A percentile compares a stretch with the other conserved stretches of the same genome.
phyloP scores from a whole-genome alignment of 2,888 invertebrate genomes.

The Hartigia nigra region DNA sequence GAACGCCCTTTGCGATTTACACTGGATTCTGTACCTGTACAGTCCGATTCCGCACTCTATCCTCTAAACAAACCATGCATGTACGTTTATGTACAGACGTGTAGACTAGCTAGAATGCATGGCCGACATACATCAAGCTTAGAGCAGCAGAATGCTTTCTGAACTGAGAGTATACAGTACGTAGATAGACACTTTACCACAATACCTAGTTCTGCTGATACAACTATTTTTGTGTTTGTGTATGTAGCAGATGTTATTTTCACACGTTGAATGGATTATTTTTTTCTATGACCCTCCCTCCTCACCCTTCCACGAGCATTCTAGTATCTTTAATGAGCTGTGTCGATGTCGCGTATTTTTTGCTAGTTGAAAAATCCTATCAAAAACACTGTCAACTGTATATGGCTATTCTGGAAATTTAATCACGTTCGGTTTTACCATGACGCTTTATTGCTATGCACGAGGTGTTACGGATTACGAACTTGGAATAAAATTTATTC shows the following conservation, averaged over 20 bases:
- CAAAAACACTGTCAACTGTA: not conserved
- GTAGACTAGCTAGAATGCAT: not conserved
- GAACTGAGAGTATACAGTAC: slow-evolving; percentile 16
- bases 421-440: not conserved
- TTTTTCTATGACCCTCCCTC: too few species aligned
- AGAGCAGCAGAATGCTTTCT: slow-evolving; percentile 20
- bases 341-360: not conserved
- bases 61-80: not conserved
- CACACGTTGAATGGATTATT: not conserved
- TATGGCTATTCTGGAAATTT: not conserved
- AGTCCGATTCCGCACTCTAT: not conserved
- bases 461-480: not conserved
- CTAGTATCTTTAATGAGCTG: not conserved
- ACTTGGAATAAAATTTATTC: not conserved
- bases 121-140: slow-evolving; percentile 32
- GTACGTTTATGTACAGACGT: not conserved
- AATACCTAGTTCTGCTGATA: not conserved
- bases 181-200: not conserved
- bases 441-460: not conserved
- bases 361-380: not conserved
- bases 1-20: slow-evolving; percentile 29
- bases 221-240: not conserved
- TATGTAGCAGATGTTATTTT: not conserved
- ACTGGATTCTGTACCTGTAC: not conserved
- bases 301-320: too few species aligned